Base-by-base conservation (phyloP, 2,888 invertebrate species). In the Orthosia incerta region DNA sequence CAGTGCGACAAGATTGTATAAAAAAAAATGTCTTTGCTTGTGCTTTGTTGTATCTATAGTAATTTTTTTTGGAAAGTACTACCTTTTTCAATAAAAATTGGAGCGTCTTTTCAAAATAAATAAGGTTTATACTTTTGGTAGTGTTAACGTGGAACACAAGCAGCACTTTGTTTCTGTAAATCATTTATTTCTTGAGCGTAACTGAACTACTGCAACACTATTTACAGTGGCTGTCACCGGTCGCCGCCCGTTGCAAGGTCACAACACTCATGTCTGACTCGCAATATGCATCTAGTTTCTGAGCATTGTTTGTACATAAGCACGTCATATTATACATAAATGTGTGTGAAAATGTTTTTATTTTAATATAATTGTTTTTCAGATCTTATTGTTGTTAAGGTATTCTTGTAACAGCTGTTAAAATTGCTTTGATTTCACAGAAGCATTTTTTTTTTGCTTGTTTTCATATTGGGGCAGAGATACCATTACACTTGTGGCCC, bases 191-290 rank as follows among this genome's bases (percentile, higher is more conserved):
- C 1, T 20, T 20, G 31, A n/a, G 31, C n/a, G 18, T 11, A 51
- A 46, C 0, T 64, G 39, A 46, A 62, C 65, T 74, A 57, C 67
- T 82, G 71, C 16, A 50, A n/a, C 0, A 18, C 7, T 11, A 26
- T 50, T 59, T 13, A 18, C 9, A 51, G 55, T 79, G 57, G 3
- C 3, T 51, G 71, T 72, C 78, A 74, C 78, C 78, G 74, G 79
- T 82, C 70, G 79, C 66, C 75, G 71, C 60, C 76, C 73, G 68
- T 74, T 79, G 79, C 84, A 88, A 87, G 87, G 87, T 80, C 82
- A 72, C 68, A 77, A 39, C 55, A 74, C 73, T 86, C 75, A 77
- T 79, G 77, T 80, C 68, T 65, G 74, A 84, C 74, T 75, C 80
- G 78, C 84, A 80, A 75, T 39, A 39, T 74, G 85, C 85, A 84